Conservation (phyloP, 2,113 vertebrate genomes). For the Cyanoliseus patagonus region DNA sequence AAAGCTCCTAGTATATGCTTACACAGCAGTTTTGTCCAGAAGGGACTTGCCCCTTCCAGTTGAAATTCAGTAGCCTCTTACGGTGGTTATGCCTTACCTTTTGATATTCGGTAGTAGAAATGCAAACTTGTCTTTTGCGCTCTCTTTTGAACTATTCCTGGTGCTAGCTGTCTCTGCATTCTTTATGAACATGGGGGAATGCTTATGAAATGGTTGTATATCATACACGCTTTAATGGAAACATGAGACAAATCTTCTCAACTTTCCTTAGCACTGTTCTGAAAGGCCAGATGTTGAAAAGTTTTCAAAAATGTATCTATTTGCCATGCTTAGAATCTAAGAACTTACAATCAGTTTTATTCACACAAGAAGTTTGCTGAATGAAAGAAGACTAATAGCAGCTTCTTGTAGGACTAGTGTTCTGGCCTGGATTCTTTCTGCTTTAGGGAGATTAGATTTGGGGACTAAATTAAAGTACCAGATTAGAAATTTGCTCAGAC, state of each 20-base stretch:
- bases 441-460: neutral
- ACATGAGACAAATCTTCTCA: slow-evolving; percentile 1
- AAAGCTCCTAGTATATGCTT: neutral
- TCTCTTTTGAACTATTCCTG: neutral
- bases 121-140: neutral
- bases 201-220: neutral
- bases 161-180: neutral
- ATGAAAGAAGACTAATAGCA: neutral
- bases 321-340: neutral
- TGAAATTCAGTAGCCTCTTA: neutral
- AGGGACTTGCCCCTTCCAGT: neutral
- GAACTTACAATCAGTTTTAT: neutral
- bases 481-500: neutral
- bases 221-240: neutral
- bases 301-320: neutral
- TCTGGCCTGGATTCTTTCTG: neutral
- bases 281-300: slow-evolving; percentile 17
- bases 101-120: neutral
- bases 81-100: neutral
- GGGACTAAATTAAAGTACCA: neutral
- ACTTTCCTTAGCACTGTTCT: neutral
- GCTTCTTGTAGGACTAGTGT: neutral
- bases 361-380: neutral
- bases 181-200: neutral
- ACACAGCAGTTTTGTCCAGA: neutral